phyloP scores from a whole-genome alignment of 2,888 invertebrate species.

The Lordiphosa fenestrarum region DNA sequence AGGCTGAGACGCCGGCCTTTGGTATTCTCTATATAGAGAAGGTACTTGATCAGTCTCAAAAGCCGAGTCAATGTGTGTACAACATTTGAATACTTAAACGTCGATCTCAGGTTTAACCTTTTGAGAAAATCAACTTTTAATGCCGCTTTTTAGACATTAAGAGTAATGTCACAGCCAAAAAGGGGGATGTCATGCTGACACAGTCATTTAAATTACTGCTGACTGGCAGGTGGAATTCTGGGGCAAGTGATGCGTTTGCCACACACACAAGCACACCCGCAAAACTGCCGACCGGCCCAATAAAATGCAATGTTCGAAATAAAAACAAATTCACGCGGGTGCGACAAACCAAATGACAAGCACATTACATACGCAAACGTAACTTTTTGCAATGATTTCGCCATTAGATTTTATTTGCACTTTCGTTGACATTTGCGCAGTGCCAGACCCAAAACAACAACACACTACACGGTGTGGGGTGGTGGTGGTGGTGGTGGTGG shows the following conservation, averaged over 20 bases:
- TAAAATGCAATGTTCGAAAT: constrained; percentile 72
- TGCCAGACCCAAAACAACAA: constrained; percentile 31
- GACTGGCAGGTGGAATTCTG: constrained; percentile 15
- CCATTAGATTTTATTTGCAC: constrained; percentile 77
- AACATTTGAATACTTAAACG: too few relatives aligned
- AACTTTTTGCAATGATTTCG: constrained; percentile 73
- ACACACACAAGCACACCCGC: too few relatives aligned
- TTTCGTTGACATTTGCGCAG: constrained; percentile 70
- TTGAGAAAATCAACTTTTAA: too few relatives aligned
- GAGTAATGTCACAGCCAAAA: too few relatives aligned
- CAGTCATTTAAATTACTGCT: constrained; percentile 8
- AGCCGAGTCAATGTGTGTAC: too few relatives aligned
- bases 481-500: background rate
- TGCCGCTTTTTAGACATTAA: too few relatives aligned
- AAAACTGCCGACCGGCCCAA: constrained; percentile 59
- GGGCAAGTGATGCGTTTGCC: constrained; percentile 27
- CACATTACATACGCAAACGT: constrained; percentile 49
- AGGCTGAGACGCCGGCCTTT: too few relatives aligned
- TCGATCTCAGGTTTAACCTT: too few relatives aligned
- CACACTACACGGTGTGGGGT: constrained; percentile 12
- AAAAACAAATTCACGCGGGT: constrained; percentile 73
- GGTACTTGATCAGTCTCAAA: too few relatives aligned
- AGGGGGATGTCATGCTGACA: too few relatives aligned
- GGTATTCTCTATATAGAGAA: too few relatives aligned
- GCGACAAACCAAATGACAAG: constrained; percentile 71